phyloP scores from a whole-genome alignment of 2,797 vertebrate genomes.

The Aselliscus stoliczkanus region DNA sequence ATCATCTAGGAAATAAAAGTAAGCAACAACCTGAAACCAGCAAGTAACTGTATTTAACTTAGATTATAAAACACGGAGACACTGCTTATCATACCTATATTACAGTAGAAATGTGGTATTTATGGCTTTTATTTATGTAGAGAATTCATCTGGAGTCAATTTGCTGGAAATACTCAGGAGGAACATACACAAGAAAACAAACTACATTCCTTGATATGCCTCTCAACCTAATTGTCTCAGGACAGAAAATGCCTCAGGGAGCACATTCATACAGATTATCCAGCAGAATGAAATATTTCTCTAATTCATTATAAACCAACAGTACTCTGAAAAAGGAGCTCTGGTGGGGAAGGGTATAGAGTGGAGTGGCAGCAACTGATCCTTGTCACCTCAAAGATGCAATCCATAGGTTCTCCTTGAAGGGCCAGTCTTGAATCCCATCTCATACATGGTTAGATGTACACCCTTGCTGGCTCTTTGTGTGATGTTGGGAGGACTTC shows the following conservation, averaged over 20 bases:
- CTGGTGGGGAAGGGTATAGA: background rate
- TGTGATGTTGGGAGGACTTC: background rate
- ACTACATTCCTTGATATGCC: background rate
- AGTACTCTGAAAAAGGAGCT: background rate
- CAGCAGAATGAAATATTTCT: constrained; percentile 16
- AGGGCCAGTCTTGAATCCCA: background rate
- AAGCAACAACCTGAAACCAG: background rate
- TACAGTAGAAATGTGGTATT: constrained; percentile 7
- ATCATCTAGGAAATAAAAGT: background rate
- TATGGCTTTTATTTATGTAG: constrained; percentile 29
- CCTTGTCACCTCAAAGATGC: no score
- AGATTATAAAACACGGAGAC: background rate
- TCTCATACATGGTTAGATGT: background rate
- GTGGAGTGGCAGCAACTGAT: background rate
- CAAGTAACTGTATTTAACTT: constrained; percentile 31
- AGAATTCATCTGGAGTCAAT: constrained; percentile 52
- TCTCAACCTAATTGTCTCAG: constrained; percentile 18
- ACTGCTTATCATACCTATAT: background rate
- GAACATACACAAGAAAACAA: constrained; percentile 19
- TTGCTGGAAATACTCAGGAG: constrained; percentile 43
- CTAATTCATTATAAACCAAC: constrained; percentile 1
- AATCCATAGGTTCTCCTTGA: background rate
- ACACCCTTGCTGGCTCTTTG: background rate
- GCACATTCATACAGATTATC: background rate
- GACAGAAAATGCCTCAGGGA: constrained; percentile 29